Evolutionary conservation across 2,888 invertebrate genomes (phyloP), one percentile per base, ranked within the genome.

Genomic region (Idaea straminata): DNA sequence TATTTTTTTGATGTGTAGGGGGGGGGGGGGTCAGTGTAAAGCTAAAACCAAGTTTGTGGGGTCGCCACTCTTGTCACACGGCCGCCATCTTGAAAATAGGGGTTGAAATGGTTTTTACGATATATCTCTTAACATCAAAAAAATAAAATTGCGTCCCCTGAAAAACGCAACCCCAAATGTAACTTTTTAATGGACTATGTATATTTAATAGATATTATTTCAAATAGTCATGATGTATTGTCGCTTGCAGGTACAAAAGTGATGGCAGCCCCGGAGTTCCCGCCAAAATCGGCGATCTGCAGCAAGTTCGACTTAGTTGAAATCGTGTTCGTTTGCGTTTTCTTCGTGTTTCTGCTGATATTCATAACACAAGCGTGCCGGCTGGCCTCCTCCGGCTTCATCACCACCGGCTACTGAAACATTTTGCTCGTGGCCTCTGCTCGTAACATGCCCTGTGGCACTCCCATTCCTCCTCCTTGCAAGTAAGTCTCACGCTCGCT

Each of bases 291-390:
- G 0, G 25, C 64, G 1, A n/a, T 77, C 7, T 82, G 81, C 68
- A 71, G 61, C 25, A 60, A 75, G 4, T 85, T 88, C 62, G 84
- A 88, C 61, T 70, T 88, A n/a, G 72, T 83, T 4, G 84, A 88
- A 65, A 83, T 87, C 4, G 84, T 88, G 5, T 83, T 84, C 62
- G 72, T 87, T n/a, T 85, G 86, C 70, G 78, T 88, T 4, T 80
- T 79, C 3, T 88, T 88, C 70, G 87, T 86, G 0, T 83, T 88
- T 36, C 61, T 88, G 0, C 73, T 88, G 7, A 85, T 88, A 25
- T 70, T 87, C 35, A 58, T 87, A 65, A 78, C 83, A 0, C 86
- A 88, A 65, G 81, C 83, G 13, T 82, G 83, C 67, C 80, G 80
- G 25, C 83, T 87, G 38, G 65, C 85, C 4, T 64, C 74, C 1